Conservation (phyloP, 1,140 invertebrate genomes). For the Pachypeltis micranthus region DNA sequence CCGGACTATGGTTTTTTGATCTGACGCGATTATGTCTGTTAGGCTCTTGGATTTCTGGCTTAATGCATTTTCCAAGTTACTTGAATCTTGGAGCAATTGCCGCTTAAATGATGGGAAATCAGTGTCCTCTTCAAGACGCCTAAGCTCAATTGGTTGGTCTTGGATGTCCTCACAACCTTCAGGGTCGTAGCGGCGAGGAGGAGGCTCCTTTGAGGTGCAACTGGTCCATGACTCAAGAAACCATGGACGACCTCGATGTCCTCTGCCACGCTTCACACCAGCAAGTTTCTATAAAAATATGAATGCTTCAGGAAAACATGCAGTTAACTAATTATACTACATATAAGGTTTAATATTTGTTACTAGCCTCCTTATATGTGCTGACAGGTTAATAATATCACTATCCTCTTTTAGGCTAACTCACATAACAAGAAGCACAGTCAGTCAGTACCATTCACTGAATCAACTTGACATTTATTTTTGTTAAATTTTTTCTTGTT, state of each 20-base stretch:
- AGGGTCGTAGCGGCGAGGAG: slow-evolving; percentile 38
- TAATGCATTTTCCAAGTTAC: slow-evolving; percentile 31
- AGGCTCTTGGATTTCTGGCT: slow-evolving; percentile 65
- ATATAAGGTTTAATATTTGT: too few relatives aligned
- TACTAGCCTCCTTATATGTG: too few relatives aligned
- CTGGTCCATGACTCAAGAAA: slow-evolving; percentile 66
- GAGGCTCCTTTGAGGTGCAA: slow-evolving; percentile 40
- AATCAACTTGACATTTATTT: too few relatives aligned
- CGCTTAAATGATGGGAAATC: slow-evolving; percentile 35
- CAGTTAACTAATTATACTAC: too few relatives aligned
- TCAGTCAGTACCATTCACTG: too few relatives aligned
- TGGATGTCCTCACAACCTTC: slow-evolving; percentile 49
- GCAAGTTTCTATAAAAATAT: slow-evolving; percentile 51
- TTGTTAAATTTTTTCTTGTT: too few relatives aligned
- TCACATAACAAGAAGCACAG: too few relatives aligned
- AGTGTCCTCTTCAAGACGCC: slow-evolving; percentile 62
- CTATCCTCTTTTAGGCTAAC: too few relatives aligned
- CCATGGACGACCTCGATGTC: slow-evolving; percentile 47
- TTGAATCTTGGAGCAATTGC: slow-evolving; percentile 39
- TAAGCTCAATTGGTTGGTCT: slow-evolving; percentile 75
- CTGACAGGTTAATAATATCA: too few relatives aligned
- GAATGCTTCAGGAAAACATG: neutral
- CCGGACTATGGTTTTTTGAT: slow-evolving; percentile 49
- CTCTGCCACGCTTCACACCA: slow-evolving; percentile 48
- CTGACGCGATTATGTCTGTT: slow-evolving; percentile 52